Percentiles rank a stretch among this genome's conserved stretches.
Conservation (phyloP, 2,797 vertebrate species). For the Sebastes paucispinis region DNA sequence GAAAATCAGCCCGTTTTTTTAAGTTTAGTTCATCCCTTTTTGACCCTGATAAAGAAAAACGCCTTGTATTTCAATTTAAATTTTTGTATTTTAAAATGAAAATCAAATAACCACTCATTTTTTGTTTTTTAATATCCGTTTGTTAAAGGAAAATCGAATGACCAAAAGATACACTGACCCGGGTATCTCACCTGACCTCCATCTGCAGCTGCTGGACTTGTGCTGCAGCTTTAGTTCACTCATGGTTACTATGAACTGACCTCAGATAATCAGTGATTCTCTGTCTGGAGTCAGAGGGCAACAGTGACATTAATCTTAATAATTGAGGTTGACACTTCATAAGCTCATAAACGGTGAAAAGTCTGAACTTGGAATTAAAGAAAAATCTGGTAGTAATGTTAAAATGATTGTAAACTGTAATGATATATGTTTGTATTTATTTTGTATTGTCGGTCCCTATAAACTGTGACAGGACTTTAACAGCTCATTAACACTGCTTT, state of each 20-base stretch:
- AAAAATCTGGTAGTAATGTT: background rate
- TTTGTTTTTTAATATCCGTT: no score
- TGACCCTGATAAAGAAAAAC: no score
- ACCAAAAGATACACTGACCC: no score
- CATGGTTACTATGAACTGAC: background rate
- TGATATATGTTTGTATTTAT: background rate
- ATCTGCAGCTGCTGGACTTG: background rate
- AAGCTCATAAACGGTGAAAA: background rate
- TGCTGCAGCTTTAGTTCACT: background rate
- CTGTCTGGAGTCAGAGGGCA: background rate
- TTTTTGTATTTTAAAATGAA: no score
- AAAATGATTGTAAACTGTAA: background rate
- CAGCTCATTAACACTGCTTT: background rate
- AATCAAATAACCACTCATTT: no score
- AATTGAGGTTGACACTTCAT: background rate
- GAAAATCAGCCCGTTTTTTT: no score
- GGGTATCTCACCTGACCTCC: background rate
- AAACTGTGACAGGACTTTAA: background rate
- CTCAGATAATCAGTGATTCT: background rate
- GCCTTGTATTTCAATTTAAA: no score
- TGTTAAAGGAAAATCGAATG: no score
- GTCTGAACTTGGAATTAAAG: background rate
- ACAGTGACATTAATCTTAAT: background rate
- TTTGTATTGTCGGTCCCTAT: background rate
- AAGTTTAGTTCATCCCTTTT: no score